These are phyloP conservation scores for Tricholauxania praeusta DNA, from an alignment of 2,888 invertebrate species.

Conservation along the genomic window DNA sequence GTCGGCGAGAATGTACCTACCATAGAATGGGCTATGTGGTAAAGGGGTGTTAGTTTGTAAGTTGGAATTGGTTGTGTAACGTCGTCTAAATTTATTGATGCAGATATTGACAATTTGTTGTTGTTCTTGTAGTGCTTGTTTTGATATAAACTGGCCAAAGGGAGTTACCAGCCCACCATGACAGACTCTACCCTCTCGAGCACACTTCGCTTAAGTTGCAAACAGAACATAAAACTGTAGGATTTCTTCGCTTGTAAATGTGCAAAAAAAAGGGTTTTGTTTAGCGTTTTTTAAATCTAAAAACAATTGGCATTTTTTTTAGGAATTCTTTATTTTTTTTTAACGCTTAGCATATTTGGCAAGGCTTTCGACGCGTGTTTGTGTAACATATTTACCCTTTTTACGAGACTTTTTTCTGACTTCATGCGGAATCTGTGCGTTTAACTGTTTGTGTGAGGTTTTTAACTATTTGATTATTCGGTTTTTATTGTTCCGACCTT, in stretches of 20 bases:
- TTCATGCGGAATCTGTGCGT: slow-evolving; percentile 43
- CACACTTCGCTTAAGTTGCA: background rate
- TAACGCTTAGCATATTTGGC: slow-evolving; percentile 23
- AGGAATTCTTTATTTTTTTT: too few species aligned
- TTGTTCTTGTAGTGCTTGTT: slow-evolving; percentile 7
- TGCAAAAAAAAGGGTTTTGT: slow-evolving; percentile 28
- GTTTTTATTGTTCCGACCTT: slow-evolving; percentile 65
- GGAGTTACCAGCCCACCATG: background rate
- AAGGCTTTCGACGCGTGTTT: slow-evolving; percentile 35
- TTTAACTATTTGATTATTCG: slow-evolving; percentile 60
- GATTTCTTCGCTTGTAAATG: background rate
- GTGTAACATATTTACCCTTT: slow-evolving; percentile 44
- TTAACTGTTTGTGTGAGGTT: slow-evolving; percentile 54
- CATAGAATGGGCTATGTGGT: slow-evolving; percentile 22
- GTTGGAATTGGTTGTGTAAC: background rate
- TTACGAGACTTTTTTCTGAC: slow-evolving; percentile 16
- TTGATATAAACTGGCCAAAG: slow-evolving; percentile 33
- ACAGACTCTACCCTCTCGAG: background rate
- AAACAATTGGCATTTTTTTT: slow-evolving; percentile 61
- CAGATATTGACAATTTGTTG: slow-evolving; percentile 61
- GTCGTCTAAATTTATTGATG: slow-evolving; percentile 57
- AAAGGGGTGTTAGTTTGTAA: background rate
- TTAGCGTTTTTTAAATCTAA: slow-evolving; percentile 50
- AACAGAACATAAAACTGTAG: background rate
- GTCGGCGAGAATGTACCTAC: slow-evolving; percentile 46